Conservation (phyloP, 2,888 invertebrate genomes). For the Pseudanteris insignis region DNA sequence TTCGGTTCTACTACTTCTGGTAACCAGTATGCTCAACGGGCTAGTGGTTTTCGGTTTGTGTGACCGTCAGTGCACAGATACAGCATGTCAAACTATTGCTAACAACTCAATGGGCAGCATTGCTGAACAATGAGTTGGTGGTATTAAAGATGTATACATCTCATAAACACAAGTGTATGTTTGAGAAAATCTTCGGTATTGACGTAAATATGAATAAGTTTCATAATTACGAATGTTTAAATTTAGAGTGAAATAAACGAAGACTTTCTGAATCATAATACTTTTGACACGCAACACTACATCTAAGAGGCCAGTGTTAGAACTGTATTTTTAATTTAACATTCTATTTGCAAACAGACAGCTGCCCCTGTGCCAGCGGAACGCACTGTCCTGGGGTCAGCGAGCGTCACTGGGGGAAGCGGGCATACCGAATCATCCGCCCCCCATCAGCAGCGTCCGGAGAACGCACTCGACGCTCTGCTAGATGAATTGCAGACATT, state of each 20-base stretch:
- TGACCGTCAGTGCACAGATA: too few relatives aligned
- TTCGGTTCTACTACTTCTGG: background rate
- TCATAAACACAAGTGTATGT: too few relatives aligned
- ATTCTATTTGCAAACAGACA: slow-evolving; percentile 58
- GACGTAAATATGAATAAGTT: too few relatives aligned
- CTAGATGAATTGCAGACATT: slow-evolving; percentile 93
- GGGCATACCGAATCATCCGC: slow-evolving; percentile 69
- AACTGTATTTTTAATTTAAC: background rate
- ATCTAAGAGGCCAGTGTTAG: background rate
- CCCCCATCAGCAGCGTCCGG: slow-evolving; percentile 76
- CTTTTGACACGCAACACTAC: slow-evolving; percentile 1
- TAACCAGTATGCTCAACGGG: too few relatives aligned
- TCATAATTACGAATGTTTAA: too few relatives aligned
- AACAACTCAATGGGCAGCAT: too few relatives aligned
- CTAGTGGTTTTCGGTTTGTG: too few relatives aligned
- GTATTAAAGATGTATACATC: too few relatives aligned
- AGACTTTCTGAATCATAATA: slow-evolving; percentile 1
- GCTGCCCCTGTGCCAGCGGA: slow-evolving; percentile 73
- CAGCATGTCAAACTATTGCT: too few relatives aligned
- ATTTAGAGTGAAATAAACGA: too few relatives aligned
- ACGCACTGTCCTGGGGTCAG: slow-evolving; percentile 70
- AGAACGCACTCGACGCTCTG: slow-evolving; percentile 97
- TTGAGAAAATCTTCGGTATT: too few relatives aligned
- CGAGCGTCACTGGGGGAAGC: slow-evolving; percentile 73
- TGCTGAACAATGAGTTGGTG: too few relatives aligned